phyloP scores from a whole-genome alignment of 2,113 vertebrate species.

The Sylvietta virens region DNA sequence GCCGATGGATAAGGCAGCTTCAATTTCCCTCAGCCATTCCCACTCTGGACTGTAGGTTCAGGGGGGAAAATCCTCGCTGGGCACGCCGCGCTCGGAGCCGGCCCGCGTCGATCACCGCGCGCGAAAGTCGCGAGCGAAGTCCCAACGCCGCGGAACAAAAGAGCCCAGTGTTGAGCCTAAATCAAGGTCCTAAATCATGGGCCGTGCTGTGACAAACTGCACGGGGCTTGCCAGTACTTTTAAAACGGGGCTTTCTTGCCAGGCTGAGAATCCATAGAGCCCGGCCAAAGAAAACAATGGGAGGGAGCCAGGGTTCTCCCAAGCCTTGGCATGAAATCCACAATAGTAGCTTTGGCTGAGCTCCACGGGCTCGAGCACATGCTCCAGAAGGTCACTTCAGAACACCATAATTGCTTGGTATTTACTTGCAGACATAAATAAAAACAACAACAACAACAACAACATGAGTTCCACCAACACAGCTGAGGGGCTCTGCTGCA shows the following conservation, averaged over 20 bases:
- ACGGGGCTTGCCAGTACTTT: slow-evolving; percentile 73
- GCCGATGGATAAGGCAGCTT: neutral
- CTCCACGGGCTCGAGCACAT: slow-evolving; percentile 62
- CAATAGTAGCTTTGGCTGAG: slow-evolving; percentile 71
- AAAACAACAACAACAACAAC: neutral
- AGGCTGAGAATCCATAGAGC: slow-evolving; percentile 74
- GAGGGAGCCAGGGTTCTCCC: slow-evolving; percentile 72
- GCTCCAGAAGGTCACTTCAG: slow-evolving; percentile 71
- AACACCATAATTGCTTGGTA: slow-evolving; percentile 58
- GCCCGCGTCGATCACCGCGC: neutral
- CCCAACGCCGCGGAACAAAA: slow-evolving; percentile 68
- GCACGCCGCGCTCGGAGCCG: neutral
- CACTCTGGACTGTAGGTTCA: neutral
- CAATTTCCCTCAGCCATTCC: neutral
- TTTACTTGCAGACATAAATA: slow-evolving; percentile 44
- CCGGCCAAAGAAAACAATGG: slow-evolving; percentile 85
- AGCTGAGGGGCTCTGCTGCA: neutral
- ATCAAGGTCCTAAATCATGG: slow-evolving; percentile 80
- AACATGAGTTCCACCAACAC: neutral
- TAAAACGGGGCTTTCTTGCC: slow-evolving; percentile 73
- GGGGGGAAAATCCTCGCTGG: neutral
- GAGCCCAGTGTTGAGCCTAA: slow-evolving; percentile 74
- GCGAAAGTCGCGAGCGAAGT: slow-evolving; percentile 67
- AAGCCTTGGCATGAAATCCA: slow-evolving; percentile 69
- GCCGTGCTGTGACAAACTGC: slow-evolving; percentile 73